Evolutionary conservation across 2,888 invertebrate genomes (phyloP).

Genomic region (Dryococelus australis): DNA sequence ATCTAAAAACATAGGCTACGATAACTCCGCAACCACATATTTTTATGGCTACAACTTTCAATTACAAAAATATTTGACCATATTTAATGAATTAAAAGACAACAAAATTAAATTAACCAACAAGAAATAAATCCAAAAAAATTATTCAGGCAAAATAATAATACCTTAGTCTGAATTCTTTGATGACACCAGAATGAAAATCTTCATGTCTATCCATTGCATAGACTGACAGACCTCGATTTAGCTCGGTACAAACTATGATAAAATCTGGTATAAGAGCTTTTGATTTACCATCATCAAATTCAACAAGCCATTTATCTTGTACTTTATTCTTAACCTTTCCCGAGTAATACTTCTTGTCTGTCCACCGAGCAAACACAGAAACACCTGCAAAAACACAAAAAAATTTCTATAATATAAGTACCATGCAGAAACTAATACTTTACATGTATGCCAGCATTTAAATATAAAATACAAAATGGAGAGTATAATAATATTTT

Average conservation of each 20-base stretch:
- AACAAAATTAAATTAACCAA: too few relatives aligned
- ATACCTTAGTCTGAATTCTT: slow-evolving; percentile 58
- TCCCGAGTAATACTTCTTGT: slow-evolving; percentile 72
- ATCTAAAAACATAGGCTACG: too few relatives aligned
- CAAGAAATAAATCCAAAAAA: too few relatives aligned
- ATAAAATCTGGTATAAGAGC: slow-evolving; percentile 68
- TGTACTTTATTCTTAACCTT: slow-evolving; percentile 64
- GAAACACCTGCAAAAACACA: slow-evolving; percentile 29
- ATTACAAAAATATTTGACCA: too few relatives aligned
- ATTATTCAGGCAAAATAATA: neutral
- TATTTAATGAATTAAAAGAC: too few relatives aligned
- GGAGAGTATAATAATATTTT: too few relatives aligned
- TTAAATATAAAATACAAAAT: too few relatives aligned
- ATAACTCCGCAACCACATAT: too few relatives aligned
- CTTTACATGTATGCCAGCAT: too few relatives aligned
- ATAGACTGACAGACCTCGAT: slow-evolving; percentile 65
- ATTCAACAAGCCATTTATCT: slow-evolving; percentile 69
- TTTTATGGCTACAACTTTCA: too few relatives aligned
- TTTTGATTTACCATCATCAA: slow-evolving; percentile 70
- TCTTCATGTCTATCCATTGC: slow-evolving; percentile 64
- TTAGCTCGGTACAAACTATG: slow-evolving; percentile 55
- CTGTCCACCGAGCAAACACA: slow-evolving; percentile 73
- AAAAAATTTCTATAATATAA: neutral
- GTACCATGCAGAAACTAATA: neutral
- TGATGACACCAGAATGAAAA: slow-evolving; percentile 62